These are phyloP conservation scores for Akabosia matsudoensis DNA, from an alignment of 1,140 invertebrate species.

Conservation along the genomic window DNA sequence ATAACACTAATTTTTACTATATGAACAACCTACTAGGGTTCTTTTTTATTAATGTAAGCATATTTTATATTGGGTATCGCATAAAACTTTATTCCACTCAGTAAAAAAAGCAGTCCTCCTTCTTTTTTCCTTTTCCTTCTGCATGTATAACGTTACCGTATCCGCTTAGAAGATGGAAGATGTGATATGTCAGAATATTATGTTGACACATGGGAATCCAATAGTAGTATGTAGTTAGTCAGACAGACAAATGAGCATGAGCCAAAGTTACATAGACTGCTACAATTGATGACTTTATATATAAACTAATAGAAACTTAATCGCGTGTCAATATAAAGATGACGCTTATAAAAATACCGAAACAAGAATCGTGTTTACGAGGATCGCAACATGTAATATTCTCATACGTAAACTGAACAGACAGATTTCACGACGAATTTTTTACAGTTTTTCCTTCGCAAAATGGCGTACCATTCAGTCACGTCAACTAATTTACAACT, in stretches of 20 bases:
- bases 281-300: neutral
- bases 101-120: conserved; percentile 15
- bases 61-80: neutral
- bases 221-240: conserved; percentile 10
- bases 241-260: neutral
- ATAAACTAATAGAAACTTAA: too few species aligned
- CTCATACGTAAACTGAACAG: too few species aligned
- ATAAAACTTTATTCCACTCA: neutral
- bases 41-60: too few species aligned
- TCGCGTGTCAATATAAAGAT: too few species aligned
- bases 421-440: conserved; percentile 18
- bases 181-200: too few species aligned
- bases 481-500: conserved; percentile 19
- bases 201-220: conserved; percentile 17
- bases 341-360: too few species aligned
- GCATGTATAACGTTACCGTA: conserved; percentile 1
- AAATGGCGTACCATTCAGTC: conserved; percentile 8
- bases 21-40: too few species aligned
- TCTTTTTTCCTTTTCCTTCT: neutral
- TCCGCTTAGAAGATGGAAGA: neutral
- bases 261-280: neutral
- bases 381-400: too few species aligned
- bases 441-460: conserved; percentile 20
- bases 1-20: too few species aligned
- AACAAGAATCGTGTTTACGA: too few species aligned